Percentiles rank a stretch among this genome's conserved stretches.
Conservation (phyloP, 2,888 invertebrate species). For the Athetis lepigone region DNA sequence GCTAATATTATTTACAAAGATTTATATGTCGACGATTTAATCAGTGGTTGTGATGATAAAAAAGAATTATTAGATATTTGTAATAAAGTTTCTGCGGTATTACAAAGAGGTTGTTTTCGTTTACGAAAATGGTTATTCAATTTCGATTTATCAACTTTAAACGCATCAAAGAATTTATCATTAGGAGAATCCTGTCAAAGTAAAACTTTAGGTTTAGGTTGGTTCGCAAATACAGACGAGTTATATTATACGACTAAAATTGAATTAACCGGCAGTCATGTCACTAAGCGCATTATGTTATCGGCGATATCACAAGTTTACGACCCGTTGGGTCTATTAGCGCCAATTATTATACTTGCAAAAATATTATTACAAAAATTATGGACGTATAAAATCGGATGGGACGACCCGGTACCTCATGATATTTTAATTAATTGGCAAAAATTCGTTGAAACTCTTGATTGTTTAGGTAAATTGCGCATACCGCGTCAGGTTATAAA, state of each 20-base stretch:
- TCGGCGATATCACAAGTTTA: constrained; percentile 12
- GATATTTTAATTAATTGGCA: constrained; percentile 6
- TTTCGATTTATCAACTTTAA: constrained; percentile 6
- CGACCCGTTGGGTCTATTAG: constrained; percentile 6
- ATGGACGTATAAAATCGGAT: constrained; percentile 7
- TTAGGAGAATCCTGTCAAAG: constrained; percentile 10
- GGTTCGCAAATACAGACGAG: constrained; percentile 5
- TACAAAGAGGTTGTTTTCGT: constrained; percentile 7
- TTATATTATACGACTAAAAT: constrained; percentile 1
- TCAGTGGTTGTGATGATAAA: constrained; percentile 6
- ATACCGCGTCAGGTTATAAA: constrained; percentile 3
- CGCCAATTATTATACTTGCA: constrained; percentile 9
- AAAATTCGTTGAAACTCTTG: constrained; percentile 10
- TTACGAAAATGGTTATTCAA: constrained; percentile 17
- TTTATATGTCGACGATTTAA: neutral
- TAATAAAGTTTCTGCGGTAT: too few relatives aligned
- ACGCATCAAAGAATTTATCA: constrained; percentile 8
- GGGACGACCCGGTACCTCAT: constrained; percentile 13
- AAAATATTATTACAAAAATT: constrained; percentile 15
- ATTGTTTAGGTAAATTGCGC: constrained; percentile 1
- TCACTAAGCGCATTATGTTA: constrained; percentile 18
- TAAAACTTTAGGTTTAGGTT: constrained; percentile 14
- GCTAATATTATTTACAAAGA: constrained; percentile 2
- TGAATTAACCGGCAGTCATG: constrained; percentile 1
- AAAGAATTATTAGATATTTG: neutral